Conservation (phyloP, 1,140 invertebrate genomes). For the Papilio glaucus region DNA sequence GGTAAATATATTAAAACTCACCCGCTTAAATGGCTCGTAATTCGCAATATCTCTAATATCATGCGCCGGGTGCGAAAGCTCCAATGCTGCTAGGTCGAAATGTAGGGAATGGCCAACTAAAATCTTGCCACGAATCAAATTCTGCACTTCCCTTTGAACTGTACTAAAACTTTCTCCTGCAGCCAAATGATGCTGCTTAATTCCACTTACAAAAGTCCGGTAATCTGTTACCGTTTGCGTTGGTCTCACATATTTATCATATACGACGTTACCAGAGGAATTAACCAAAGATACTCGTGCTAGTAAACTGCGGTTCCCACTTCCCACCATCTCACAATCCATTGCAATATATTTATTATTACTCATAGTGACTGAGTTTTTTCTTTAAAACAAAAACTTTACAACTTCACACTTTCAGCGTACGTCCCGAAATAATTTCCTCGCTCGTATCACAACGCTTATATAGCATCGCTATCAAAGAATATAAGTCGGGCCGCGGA, state of each 20-base stretch:
- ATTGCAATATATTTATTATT: slow-evolving; percentile 40
- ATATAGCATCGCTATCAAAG: not conserved
- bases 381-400: not conserved
- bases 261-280: not conserved
- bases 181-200: slow-evolving; percentile 16
- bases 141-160: slow-evolving; percentile 17
- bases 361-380: not conserved
- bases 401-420: not conserved
- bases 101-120: slow-evolving; percentile 43
- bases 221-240: slow-evolving; percentile 41
- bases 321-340: slow-evolving; percentile 49
- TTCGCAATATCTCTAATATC: slow-evolving; percentile 41
- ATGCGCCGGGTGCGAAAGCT: slow-evolving; percentile 25
- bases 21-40: slow-evolving; percentile 22
- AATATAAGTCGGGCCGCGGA: too few species aligned
- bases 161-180: slow-evolving; percentile 34
- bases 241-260: slow-evolving; percentile 44
- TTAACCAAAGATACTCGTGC: slow-evolving; percentile 44
- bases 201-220: slow-evolving; percentile 37
- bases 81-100: slow-evolving; percentile 37
- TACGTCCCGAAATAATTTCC: not conserved
- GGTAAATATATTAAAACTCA: slow-evolving; percentile 21
- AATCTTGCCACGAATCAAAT: slow-evolving; percentile 35
- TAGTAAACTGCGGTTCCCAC: slow-evolving; percentile 37
- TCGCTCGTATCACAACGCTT: not conserved